These are phyloP conservation scores for Lethrus apterus DNA, from an alignment of 1,140 invertebrate genomes.

Conservation along the genomic window DNA sequence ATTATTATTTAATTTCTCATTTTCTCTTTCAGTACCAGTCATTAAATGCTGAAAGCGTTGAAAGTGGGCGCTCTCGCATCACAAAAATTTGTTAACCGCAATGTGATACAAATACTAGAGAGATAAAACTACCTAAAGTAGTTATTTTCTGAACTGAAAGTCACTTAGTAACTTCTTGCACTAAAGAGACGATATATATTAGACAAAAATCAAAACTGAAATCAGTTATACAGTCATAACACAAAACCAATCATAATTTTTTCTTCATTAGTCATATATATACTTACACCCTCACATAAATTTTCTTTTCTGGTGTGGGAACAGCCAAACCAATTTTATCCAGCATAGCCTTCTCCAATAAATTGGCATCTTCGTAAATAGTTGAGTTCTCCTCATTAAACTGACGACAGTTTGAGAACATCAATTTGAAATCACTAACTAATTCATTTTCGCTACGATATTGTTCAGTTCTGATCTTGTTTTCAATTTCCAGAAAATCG, in stretches of 20 bases:
- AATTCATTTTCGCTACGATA: constrained; percentile 55
- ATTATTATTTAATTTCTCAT: too few relatives aligned
- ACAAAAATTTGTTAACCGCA: too few relatives aligned
- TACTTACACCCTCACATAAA: constrained; percentile 33
- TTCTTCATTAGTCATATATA: not conserved
- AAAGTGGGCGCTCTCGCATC: too few relatives aligned
- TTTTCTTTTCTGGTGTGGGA: constrained; percentile 30
- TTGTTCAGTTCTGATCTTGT: constrained; percentile 73
- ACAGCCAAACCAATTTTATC: constrained; percentile 68
- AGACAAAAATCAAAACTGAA: constrained; percentile 12
- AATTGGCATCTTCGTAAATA: constrained; percentile 90
- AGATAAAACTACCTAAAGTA: too few relatives aligned
- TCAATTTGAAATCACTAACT: constrained; percentile 61
- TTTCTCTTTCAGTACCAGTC: too few relatives aligned
- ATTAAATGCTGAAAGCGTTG: too few relatives aligned
- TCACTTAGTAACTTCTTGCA: too few relatives aligned
- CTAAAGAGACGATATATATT: too few relatives aligned
- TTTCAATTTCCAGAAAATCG: constrained; percentile 89
- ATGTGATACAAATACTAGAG: too few relatives aligned
- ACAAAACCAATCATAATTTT: not conserved
- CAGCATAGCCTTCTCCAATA: constrained; percentile 75
- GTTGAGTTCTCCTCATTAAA: constrained; percentile 95
- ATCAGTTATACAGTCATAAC: too few relatives aligned
- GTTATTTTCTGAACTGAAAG: too few relatives aligned
- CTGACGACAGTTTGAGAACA: constrained; percentile 93